These are phyloP conservation scores for Acleris laterana DNA, from an alignment of 2,888 invertebrate species.

Conservation along the genomic window DNA sequence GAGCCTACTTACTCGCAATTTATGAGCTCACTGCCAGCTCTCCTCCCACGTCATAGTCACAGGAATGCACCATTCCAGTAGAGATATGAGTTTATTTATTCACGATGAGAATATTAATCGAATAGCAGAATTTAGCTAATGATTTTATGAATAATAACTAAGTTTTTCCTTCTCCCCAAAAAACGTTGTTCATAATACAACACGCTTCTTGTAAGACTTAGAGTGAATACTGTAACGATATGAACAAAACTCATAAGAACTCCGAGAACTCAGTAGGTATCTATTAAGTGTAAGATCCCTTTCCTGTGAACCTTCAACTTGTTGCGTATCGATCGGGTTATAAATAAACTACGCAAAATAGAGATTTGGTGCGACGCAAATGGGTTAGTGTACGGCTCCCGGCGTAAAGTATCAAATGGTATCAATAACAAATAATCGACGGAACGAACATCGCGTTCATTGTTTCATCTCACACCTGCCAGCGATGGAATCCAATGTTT, in stretches of 20 bases:
- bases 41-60: conserved; percentile 15
- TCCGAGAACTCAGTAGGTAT: no score
- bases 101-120: no score
- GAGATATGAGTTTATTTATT: background rate
- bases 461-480: conserved; percentile 28
- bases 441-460: conserved; percentile 18
- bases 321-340: conserved; percentile 1
- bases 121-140: no score
- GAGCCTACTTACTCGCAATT: conserved; percentile 32
- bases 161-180: no score
- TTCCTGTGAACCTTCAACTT: background rate
- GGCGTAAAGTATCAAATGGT: conserved; percentile 14
- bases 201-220: no score
- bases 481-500: conserved; percentile 23
- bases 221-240: background rate
- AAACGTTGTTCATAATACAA: no score
- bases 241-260: background rate
- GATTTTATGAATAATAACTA: no score
- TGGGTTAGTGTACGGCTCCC: conserved; percentile 1
- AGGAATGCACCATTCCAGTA: conserved; percentile 3
- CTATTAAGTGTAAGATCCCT: no score
- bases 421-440: conserved; percentile 26
- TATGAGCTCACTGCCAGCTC: conserved; percentile 30
- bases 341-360: background rate
- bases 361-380: conserved; percentile 4